Percentiles rank a stretch among this genome's conserved stretches.
These are phyloP conservation scores for Halichoerus grypus DNA, from an alignment of 2,113 vertebrate species.

Conservation along the genomic window DNA sequence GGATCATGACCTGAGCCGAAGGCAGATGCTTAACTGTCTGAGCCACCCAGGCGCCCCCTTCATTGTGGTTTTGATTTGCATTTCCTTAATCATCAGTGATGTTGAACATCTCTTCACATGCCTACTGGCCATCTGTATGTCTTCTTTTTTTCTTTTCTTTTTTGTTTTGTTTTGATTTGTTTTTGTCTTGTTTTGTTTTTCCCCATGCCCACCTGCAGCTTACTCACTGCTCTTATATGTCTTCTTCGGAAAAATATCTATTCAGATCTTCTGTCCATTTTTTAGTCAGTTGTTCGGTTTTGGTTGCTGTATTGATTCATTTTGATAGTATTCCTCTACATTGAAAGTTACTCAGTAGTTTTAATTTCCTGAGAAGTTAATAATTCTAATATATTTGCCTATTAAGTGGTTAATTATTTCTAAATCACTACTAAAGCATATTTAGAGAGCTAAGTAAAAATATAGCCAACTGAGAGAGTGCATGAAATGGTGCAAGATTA, in stretches of 20 bases:
- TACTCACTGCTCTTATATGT: background rate
- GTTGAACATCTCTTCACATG: background rate
- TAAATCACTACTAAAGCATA: constrained; percentile 48
- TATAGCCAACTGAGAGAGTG: background rate
- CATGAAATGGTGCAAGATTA: background rate
- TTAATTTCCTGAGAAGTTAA: constrained; percentile 46
- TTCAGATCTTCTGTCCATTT: background rate
- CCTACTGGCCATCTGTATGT: background rate
- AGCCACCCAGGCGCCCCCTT: too few species aligned
- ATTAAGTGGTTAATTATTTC: constrained; percentile 44
- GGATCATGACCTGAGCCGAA: too few species aligned
- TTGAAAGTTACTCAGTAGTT: background rate
- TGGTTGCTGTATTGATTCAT: background rate
- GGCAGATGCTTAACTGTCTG: too few species aligned
- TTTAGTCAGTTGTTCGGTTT: background rate
- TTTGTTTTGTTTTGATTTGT: background rate
- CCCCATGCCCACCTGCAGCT: background rate
- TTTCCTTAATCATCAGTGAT: background rate
- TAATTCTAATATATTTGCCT: constrained; percentile 30
- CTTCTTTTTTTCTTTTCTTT: background rate
- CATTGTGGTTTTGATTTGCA: background rate
- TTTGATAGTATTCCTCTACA: constrained; percentile 15
- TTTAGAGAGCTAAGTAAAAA: constrained; percentile 50
- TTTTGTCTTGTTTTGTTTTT: background rate
- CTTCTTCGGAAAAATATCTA: background rate